Base-by-base conservation (phyloP, 2,888 invertebrate genomes). In the Platerodrilus igneus region DNA sequence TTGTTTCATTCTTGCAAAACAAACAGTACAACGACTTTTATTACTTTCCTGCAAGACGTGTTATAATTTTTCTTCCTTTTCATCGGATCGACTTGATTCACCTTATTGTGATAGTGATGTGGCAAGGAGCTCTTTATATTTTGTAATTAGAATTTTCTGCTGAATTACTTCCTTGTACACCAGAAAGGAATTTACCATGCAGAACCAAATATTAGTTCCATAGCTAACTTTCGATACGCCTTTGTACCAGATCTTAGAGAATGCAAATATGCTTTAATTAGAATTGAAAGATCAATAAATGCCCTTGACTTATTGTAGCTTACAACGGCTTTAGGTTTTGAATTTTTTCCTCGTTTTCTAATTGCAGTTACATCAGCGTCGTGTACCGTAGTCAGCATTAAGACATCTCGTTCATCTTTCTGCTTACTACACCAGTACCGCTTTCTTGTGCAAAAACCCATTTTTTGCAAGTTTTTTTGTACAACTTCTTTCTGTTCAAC, bases 321-420 rank as follows among this genome's bases (percentile, higher is more conserved):
- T 20, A 50, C 26, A 20, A 59, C 34, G 20, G 47, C 46, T 42
- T 46, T 39, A 13, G 51, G 52, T 47, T 51, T 51, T 26, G 39
- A 9, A 28, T 20, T 40, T 25, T 50, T 47, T 20, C 44, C 48
- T 37, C 40, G 44, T 41, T 42, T 42, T 30, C 11, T 47, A 5
- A 53, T 45, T 28, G 4, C 41, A 27, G 45, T 35, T 23, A 42
- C 51, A 40, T 54, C 47, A 26, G 33, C 47, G 46, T 56, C 59
- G 62, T 62, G 56, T 37, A 47, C 51, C 22, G 57, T 59, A 22
- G 52, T 51, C 16, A 60, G 45, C 37, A 58, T 40, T 25, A 60
- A 43, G 17, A 62, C 50, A n/a, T n/a, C n/a, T n/a, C n/a, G n/a
- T n/a, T n/a, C n/a, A n/a, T n/a, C 39, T 58, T 58, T 17, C 53